Percentiles rank a stretch among this genome's conserved stretches.
These are phyloP conservation scores for Drosophila fuyamai DNA, from an alignment of 1,140 invertebrate genomes.

Conservation along the genomic window DNA sequence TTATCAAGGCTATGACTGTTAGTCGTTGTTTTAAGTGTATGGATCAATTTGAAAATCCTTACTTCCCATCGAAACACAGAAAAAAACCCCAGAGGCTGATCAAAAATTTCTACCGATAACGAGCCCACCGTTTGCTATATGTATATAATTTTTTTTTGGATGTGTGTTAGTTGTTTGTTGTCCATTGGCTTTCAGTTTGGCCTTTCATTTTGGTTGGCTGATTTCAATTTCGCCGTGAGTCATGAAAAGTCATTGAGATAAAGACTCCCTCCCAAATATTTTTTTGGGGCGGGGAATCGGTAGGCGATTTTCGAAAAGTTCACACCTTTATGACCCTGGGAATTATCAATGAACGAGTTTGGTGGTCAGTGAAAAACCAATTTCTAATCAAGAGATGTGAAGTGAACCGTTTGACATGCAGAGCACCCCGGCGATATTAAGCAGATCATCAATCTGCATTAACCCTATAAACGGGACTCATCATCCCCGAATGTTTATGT, in stretches of 20 bases:
- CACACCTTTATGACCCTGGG: conserved; percentile 31
- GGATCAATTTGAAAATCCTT: conserved; percentile 40
- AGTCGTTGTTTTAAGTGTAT: conserved; percentile 1
- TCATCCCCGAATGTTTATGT: conserved; percentile 19
- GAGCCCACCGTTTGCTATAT: conserved; percentile 2
- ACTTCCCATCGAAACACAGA: conserved; percentile 8
- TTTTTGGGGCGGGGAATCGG: conserved; percentile 16
- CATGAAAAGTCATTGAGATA: conserved; percentile 58
- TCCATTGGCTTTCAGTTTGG: conserved; percentile 41
- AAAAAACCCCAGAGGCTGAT: conserved; percentile 18
- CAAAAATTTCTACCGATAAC: conserved; percentile 38
- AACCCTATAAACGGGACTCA: conserved; percentile 8
- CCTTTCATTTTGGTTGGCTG: conserved; percentile 73
- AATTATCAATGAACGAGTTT: conserved; percentile 32
- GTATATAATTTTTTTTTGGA: conserved; percentile 9
- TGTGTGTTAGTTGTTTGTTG: conserved; percentile 28
- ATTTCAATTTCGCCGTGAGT: conserved; percentile 60
- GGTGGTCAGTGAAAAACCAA: not conserved
- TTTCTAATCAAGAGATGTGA: not conserved
- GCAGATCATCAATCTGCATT: conserved; percentile 40
- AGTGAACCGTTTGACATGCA: conserved; percentile 17
- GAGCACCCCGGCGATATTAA: conserved; percentile 9
- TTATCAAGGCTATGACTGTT: conserved; percentile 37
- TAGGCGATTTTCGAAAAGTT: not conserved
- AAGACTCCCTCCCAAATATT: conserved; percentile 22